phyloP scores from a whole-genome alignment of 1,140 invertebrate genomes.

The Aphelinus atriplicis region DNA sequence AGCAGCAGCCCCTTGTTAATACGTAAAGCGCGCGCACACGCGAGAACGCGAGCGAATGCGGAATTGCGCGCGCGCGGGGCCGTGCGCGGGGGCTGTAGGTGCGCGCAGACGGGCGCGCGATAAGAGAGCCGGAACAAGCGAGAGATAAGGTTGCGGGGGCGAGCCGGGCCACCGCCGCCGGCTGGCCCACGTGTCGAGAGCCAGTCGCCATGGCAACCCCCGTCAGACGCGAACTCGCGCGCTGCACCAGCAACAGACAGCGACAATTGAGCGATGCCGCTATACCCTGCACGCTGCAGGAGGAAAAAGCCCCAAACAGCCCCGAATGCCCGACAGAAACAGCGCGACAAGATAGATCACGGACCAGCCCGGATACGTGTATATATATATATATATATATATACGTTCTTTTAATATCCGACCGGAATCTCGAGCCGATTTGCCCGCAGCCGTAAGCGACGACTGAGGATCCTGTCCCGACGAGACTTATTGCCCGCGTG shows the following conservation, averaged over 20 bases:
- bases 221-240: not conserved
- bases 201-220: constrained; percentile 30
- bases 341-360: constrained; percentile 18
- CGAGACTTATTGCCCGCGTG: too few species aligned
- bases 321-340: not conserved
- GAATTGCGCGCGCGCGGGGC: not conserved
- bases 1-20: constrained; percentile 44
- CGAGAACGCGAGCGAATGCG: not conserved
- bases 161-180: not conserved
- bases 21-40: constrained; percentile 42
- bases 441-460: not conserved
- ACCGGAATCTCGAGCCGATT: not conserved
- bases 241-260: too few species aligned
- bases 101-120: not conserved
- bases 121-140: not conserved
- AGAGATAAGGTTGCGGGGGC: too few species aligned
- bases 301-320: too few species aligned
- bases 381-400: constrained; percentile 10
- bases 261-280: too few species aligned
- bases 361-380: not conserved
- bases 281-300: too few species aligned
- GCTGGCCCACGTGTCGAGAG: constrained; percentile 23
- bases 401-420: constrained; percentile 10
- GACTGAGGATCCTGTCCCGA: too few species aligned
- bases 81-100: not conserved